phyloP scores from a whole-genome alignment of 2,888 invertebrate genomes.

The Ischnus inquisitorius region DNA sequence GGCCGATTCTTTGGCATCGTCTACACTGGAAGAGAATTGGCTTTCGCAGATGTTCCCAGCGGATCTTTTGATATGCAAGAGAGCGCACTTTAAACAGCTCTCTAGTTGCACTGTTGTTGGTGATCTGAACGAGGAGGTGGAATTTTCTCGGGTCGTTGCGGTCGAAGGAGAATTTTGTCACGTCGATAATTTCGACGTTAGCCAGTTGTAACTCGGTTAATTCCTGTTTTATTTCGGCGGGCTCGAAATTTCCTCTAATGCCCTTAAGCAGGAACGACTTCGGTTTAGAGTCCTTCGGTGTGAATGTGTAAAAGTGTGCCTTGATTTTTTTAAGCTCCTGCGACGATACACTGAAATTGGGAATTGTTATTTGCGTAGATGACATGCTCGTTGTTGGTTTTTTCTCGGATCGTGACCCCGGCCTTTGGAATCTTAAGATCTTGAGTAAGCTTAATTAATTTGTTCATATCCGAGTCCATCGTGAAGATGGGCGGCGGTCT shows the following conservation, averaged over 20 bases:
- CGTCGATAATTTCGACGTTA: slow-evolving; percentile 12
- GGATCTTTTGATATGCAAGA: slow-evolving; percentile 5
- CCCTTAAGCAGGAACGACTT: slow-evolving; percentile 39
- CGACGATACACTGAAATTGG: neutral
- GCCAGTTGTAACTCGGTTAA: slow-evolving; percentile 1
- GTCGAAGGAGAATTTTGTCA: slow-evolving; percentile 20
- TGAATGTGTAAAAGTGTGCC: slow-evolving; percentile 16
- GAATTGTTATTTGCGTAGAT: neutral
- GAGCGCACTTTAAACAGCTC: slow-evolving; percentile 8
- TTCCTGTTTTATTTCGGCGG: slow-evolving; percentile 17
- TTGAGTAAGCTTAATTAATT: neutral
- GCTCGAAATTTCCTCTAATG: neutral
- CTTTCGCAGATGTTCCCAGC: slow-evolving; percentile 18
- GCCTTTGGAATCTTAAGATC: neutral
- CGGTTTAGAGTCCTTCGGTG: slow-evolving; percentile 26
- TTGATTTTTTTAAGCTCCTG: neutral
- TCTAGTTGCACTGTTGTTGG: neutral
- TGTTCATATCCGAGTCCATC: neutral
- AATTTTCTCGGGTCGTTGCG: neutral
- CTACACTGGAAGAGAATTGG: slow-evolving; percentile 22
- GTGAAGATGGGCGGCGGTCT: neutral
- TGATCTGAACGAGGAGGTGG: slow-evolving; percentile 23
- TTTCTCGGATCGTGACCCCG: neutral
- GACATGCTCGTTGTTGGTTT: neutral
- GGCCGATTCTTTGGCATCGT: slow-evolving; percentile 16